Percentiles rank a stretch among this genome's conserved stretches.
These are phyloP conservation scores for Nipponia nippon DNA, from an alignment of 2,113 vertebrate species.

Conservation along the genomic window DNA sequence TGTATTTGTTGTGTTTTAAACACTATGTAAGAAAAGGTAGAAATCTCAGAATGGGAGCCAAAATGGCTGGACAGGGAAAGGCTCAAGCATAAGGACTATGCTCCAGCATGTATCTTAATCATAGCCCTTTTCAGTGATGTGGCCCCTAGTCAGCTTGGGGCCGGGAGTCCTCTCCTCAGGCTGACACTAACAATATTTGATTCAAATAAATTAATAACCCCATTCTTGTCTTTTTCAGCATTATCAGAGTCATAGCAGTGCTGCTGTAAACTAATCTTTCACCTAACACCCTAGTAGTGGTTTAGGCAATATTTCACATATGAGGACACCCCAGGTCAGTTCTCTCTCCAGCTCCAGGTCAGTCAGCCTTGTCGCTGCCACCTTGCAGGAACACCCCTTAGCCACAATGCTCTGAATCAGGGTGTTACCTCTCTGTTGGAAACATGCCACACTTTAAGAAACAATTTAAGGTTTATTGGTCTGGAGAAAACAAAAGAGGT, in stretches of 20 bases:
- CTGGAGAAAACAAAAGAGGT: not conserved
- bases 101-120: not conserved
- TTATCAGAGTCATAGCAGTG: not conserved
- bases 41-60: not conserved
- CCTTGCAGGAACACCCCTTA: not conserved
- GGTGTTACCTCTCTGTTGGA: not conserved
- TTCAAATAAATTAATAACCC: not conserved
- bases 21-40: not conserved
- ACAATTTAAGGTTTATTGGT: not conserved
- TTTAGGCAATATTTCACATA: not conserved
- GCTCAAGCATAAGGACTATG: rapidly evolving
- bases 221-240: not conserved
- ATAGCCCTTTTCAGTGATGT: not conserved
- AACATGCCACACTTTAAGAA: not conserved
- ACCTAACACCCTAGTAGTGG: not conserved
- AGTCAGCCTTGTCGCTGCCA: not conserved
- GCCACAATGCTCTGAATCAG: not conserved
- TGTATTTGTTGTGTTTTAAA: not conserved
- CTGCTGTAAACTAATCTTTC: not conserved
- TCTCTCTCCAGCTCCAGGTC: not conserved
- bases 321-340: not conserved
- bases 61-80: not conserved
- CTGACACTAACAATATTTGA: not conserved
- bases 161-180: not conserved
- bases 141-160: not conserved